phyloP scores from a whole-genome alignment of 2,888 invertebrate species.

The Adela reaumurella region DNA sequence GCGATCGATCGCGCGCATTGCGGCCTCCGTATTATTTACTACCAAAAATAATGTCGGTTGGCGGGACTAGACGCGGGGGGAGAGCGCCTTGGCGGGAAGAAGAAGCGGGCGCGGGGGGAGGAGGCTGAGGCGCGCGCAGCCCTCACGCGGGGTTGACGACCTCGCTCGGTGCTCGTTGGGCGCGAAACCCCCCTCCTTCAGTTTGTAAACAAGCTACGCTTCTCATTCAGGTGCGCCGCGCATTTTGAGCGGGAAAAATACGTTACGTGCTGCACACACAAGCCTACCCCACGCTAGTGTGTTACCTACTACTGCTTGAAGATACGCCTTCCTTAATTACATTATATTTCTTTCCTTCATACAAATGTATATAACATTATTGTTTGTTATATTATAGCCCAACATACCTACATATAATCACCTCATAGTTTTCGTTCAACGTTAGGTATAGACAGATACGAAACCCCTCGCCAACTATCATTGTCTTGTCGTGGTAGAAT shows the following conservation, averaged over 20 bases:
- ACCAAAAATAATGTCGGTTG: conserved; percentile 40
- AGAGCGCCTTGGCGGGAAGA: conserved; percentile 5
- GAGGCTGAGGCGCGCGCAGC: conserved; percentile 4
- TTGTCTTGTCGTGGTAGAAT: too few species aligned
- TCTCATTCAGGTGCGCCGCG: conserved; percentile 18
- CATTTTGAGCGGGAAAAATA: conserved; percentile 38
- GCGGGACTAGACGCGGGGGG: conserved; percentile 20
- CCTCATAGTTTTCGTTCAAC: too few species aligned
- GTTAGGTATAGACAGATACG: too few species aligned
- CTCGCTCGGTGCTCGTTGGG: conserved; percentile 14
- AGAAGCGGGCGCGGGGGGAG: conserved; percentile 4
- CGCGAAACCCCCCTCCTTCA: background rate
- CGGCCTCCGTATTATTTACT: conserved; percentile 35
- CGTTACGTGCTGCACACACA: conserved; percentile 25
- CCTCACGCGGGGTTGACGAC: conserved; percentile 36
- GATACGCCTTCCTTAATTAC: too few species aligned
- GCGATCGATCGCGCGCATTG: conserved; percentile 35
- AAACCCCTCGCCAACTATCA: too few species aligned
- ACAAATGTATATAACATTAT: too few species aligned
- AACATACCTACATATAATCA: too few species aligned
- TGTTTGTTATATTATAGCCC: too few species aligned
- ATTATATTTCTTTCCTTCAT: too few species aligned
- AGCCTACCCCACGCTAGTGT: too few species aligned
- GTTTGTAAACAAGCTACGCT: conserved; percentile 25
- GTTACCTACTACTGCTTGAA: too few species aligned